phyloP scores from a whole-genome alignment of 2,797 vertebrate species.

The Kryptolebias ocellatus region DNA sequence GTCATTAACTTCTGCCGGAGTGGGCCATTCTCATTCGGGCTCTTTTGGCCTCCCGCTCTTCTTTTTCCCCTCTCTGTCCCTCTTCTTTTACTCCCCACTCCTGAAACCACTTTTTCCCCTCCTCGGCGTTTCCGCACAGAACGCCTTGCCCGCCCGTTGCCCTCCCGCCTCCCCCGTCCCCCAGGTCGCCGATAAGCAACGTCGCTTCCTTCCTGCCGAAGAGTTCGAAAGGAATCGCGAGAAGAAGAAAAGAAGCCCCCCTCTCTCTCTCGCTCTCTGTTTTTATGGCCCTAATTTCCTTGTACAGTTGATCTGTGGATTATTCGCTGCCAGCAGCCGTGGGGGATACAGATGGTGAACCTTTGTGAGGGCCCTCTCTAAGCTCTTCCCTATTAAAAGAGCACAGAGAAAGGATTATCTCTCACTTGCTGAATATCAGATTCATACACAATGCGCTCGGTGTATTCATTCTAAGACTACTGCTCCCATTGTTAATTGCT shows the following conservation, averaged over 20 bases:
- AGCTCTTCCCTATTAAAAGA: slow-evolving; percentile 79
- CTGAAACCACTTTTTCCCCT: background rate
- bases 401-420: slow-evolving; percentile 80
- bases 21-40: slow-evolving; percentile 79
- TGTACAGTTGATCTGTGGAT: slow-evolving; percentile 79
- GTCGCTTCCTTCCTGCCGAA: slow-evolving; percentile 56
- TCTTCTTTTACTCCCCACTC: slow-evolving; percentile 43
- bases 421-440: slow-evolving; percentile 80
- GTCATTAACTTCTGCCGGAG: slow-evolving; percentile 80
- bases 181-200: slow-evolving; percentile 68
- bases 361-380: slow-evolving; percentile 76
- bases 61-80: slow-evolving; percentile 18
- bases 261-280: slow-evolving; percentile 40
- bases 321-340: slow-evolving; percentile 69
- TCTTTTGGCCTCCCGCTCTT: slow-evolving; percentile 74
- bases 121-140: slow-evolving; percentile 55
- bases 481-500: slow-evolving; percentile 76
- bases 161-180: slow-evolving; percentile 45
- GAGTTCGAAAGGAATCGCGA: slow-evolving; percentile 57
- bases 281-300: slow-evolving; percentile 80
- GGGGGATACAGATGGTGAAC: slow-evolving; percentile 78
- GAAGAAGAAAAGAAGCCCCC: slow-evolving; percentile 59
- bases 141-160: slow-evolving; percentile 55
- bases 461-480: slow-evolving; percentile 60
- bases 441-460: slow-evolving; percentile 71